Base-by-base conservation (phyloP, 2,113 vertebrate species). In the Gambusia holbrooki region DNA sequence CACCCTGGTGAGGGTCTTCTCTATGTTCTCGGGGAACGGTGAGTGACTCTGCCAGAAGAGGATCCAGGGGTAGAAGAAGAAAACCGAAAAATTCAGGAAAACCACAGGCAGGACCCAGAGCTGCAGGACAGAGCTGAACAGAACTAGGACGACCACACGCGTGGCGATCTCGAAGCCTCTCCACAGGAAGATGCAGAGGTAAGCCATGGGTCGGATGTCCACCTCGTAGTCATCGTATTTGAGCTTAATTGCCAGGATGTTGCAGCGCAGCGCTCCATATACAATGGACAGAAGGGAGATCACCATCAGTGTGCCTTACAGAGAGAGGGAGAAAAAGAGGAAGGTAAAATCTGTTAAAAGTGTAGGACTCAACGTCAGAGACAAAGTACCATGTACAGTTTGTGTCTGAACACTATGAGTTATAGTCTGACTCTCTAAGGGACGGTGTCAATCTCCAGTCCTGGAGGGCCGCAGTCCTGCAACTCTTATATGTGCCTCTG, bases 201-300 rank as follows among this genome's bases (percentile, higher is more conserved):
- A 99, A 64, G 98, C 96, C 0, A 91, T 81, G 0, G 97, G 96
- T 60, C 95, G 95, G 79, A 99, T 93, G 0, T 92, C 95, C 84
- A 99, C 78, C 5, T 97, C 96, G 0, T 99, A 99, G 68, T 98
- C 96, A 1, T 99, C 97, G 0, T 99, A 99, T 85, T 98, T 97
- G 67, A 99, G 97, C 94, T 97, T 98, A 79, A 99, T 98, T 69
- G 98, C 97, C 87, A 99, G 93, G 89, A 99, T 98, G 93, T 99
- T 99, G 95, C 97, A 99, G 81, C 97, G 96, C 69, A 99, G 90
- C 9, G 98, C 98, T 9, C 98, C 98, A 0, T 99, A 99, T 25
- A 99, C 97, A 37, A 99, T 98, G 7, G 98, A 99, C 66, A 99
- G 94, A 28, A 99, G 94, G 58, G 96, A 98, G 68, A 99, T 95